Percentiles rank a stretch among this genome's conserved stretches.
These are phyloP conservation scores for Phenacoccus solenopsis DNA, from an alignment of 1,140 invertebrate genomes.

Conservation along the genomic window DNA sequence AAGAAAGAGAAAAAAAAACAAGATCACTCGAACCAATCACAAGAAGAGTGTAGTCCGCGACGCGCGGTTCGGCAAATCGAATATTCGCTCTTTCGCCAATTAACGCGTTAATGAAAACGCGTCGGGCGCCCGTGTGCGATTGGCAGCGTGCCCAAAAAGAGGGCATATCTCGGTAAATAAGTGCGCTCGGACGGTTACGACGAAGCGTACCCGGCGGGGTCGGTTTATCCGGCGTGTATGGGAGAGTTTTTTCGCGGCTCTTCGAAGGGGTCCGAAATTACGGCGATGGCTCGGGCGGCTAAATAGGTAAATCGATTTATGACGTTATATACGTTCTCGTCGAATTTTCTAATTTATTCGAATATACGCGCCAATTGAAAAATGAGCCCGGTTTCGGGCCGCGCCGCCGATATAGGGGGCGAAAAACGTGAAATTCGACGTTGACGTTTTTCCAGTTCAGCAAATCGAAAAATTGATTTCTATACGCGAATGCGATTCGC, in stretches of 20 bases:
- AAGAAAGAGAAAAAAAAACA: too few species aligned
- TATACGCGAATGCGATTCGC: not conserved
- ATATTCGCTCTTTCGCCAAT: conserved; percentile 10
- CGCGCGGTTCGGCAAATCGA: not conserved
- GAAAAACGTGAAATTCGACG: conserved; percentile 2
- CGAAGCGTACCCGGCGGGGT: too few species aligned
- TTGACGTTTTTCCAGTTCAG: conserved; percentile 9
- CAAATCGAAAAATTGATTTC: conserved; percentile 17
- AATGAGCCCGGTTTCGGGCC: not conserved
- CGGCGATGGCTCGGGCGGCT: too few species aligned
- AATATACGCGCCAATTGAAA: not conserved
- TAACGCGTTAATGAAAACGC: conserved; percentile 8
- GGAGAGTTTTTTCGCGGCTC: not conserved
- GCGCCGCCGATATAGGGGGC: not conserved
- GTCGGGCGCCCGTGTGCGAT: not conserved
- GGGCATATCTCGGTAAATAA: not conserved
- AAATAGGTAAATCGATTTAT: conserved; percentile 10
- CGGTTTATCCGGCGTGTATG: too few species aligned
- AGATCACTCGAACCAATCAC: not conserved
- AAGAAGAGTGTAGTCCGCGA: too few species aligned
- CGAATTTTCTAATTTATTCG: conserved; percentile 9
- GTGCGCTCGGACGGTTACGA: not conserved
- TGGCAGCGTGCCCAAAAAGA: not conserved
- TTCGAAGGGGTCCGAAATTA: not conserved
- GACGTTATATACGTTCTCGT: not conserved